A percentile compares a stretch with the other conserved stretches of the same genome.
Conservation (phyloP, 2,888 invertebrate species). For the Drosophila koepferae region DNA sequence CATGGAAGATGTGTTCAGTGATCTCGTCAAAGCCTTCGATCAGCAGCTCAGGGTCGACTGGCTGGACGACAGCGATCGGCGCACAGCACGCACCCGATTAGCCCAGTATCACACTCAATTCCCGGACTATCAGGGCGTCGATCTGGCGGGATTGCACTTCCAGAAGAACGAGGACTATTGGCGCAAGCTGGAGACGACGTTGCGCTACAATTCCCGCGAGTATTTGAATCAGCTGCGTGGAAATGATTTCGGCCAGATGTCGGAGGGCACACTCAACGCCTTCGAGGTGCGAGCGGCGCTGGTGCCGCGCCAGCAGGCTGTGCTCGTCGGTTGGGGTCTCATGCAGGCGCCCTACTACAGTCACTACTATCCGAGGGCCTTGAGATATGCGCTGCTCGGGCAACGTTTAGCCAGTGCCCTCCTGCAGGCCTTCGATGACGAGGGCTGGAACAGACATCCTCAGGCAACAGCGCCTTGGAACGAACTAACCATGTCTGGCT, state of each 20-base stretch:
- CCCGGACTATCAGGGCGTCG: constrained; percentile 68
- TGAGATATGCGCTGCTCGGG: constrained; percentile 76
- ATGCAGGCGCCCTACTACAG: constrained; percentile 80
- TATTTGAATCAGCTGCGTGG: constrained; percentile 59
- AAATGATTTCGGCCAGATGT: constrained; percentile 47
- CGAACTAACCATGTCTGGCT: constrained; percentile 58
- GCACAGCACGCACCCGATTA: constrained; percentile 65
- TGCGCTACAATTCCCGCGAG: constrained; percentile 65
- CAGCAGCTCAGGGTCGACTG: constrained; percentile 65
- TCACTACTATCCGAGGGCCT: constrained; percentile 68
- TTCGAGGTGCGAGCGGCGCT: constrained; percentile 68
- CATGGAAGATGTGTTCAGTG: constrained; percentile 61
- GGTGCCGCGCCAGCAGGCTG: constrained; percentile 56
- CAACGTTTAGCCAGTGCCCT: constrained; percentile 72
- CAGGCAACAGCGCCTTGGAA: constrained; percentile 67
- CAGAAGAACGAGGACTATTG: constrained; percentile 71
- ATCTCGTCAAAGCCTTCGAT: constrained; percentile 68
- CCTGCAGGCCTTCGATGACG: constrained; percentile 73
- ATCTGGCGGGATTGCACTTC: constrained; percentile 57
- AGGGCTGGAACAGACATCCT: constrained; percentile 73
- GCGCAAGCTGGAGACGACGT: constrained; percentile 61
- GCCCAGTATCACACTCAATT: constrained; percentile 58
- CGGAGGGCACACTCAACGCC: constrained; percentile 57
- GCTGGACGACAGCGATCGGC: constrained; percentile 76
- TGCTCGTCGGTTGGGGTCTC: constrained; percentile 77